Evolutionary conservation across 2,888 invertebrate genomes (phyloP).

Genomic region (Phymatocera aterrima): DNA sequence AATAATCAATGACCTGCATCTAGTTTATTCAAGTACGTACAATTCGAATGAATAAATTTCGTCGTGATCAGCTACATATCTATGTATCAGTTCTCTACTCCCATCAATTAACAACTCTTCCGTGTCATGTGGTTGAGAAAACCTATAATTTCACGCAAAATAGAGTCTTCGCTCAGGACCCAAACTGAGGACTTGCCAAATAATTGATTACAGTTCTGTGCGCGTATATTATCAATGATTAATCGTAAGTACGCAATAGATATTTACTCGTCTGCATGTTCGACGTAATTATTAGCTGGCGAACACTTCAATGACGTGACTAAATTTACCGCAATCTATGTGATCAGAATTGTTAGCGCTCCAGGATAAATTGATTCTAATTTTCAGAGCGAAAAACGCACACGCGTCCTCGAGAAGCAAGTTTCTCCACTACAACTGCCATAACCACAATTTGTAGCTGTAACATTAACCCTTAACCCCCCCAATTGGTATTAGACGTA

Average conservation of each 20-base stretch:
- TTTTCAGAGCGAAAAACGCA: background rate
- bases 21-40: slow-evolving; percentile 30
- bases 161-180: background rate
- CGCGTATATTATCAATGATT: background rate
- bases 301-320: background rate
- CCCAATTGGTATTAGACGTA: background rate
- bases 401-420: background rate
- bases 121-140: background rate
- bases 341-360: background rate
- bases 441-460: background rate
- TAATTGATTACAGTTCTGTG: background rate
- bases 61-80: background rate
- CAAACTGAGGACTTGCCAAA: no score
- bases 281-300: background rate
- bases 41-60: slow-evolving; percentile 20
- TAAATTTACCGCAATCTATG: background rate
- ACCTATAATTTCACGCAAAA: background rate
- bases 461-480: background rate
- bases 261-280: background rate
- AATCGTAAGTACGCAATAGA: slow-evolving; percentile 10
- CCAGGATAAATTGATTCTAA: no score
- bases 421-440: background rate
- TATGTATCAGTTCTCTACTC: slow-evolving; percentile 6
- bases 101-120: background rate
- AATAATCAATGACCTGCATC: slow-evolving; percentile 34